These are phyloP conservation scores for Trematomus bernacchii DNA, from an alignment of 2,797 vertebrate species.

Conservation along the genomic window DNA sequence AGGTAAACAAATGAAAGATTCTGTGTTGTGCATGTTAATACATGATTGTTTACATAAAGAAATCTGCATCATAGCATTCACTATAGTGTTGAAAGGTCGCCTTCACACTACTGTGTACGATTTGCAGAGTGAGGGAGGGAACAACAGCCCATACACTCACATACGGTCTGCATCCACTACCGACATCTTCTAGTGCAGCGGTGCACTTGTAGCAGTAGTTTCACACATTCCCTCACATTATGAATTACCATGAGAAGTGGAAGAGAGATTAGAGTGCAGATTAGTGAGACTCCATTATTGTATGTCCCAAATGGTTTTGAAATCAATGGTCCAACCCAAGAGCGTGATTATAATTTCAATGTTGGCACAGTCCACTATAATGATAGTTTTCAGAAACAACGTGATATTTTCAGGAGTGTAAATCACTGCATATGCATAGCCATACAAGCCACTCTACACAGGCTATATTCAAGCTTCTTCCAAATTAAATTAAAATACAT, in stretches of 20 bases:
- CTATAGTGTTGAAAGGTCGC: constrained; percentile 8
- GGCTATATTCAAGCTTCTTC: background rate
- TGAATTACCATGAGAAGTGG: constrained; percentile 62
- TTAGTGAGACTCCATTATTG: constrained; percentile 72
- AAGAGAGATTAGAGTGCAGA: constrained; percentile 74
- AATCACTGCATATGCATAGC: background rate
- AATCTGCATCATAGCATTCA: too few relatives aligned
- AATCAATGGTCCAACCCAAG: constrained; percentile 64
- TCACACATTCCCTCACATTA: constrained; percentile 59
- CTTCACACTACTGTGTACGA: constrained; percentile 12
- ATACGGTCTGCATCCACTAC: constrained; percentile 8
- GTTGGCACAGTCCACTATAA: constrained; percentile 18
- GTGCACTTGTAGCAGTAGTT: constrained; percentile 38
- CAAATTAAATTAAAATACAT: background rate
- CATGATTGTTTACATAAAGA: too few relatives aligned
- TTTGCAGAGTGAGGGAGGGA: constrained; percentile 14
- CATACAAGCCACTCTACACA: background rate
- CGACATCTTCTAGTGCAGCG: constrained; percentile 20
- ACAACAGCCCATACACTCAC: constrained; percentile 10
- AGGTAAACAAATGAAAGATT: background rate
- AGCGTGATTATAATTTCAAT: constrained; percentile 53
- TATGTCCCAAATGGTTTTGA: constrained; percentile 64
- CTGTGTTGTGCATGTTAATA: background rate
- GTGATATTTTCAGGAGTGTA: background rate
- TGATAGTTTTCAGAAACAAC: constrained; percentile 27